Evolutionary conservation across 2,797 vertebrate species (phyloP).

Genomic region (Hippoglossus hippoglossus): DNA sequence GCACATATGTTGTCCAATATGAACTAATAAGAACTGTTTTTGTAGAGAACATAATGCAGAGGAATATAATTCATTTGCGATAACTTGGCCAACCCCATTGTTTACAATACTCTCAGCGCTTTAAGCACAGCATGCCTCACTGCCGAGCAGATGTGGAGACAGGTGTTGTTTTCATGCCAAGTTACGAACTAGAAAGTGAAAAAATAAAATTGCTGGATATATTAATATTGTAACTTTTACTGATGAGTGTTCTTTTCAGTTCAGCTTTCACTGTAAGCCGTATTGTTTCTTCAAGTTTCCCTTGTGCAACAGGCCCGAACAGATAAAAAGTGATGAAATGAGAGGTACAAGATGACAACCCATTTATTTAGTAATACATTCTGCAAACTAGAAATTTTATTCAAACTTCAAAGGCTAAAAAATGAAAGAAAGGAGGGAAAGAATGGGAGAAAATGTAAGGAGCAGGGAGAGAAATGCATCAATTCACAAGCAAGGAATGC

Average conservation of each 20-base stretch:
- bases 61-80: too few species aligned
- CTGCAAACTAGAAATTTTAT: conserved; percentile 90
- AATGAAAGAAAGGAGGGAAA: conserved; percentile 76
- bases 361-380: conserved; percentile 94
- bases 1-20: too few species aligned
- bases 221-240: too few species aligned
- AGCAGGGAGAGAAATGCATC: conserved; percentile 79
- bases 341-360: conserved; percentile 87
- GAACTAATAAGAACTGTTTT: too few species aligned
- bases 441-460: conserved; percentile 66
- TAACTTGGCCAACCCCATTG: too few species aligned
- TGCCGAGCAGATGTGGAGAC: too few species aligned
- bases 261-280: conserved; percentile 1
- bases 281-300: background rate
- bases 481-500: conserved; percentile 88
- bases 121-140: too few species aligned
- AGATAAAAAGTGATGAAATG: conserved; percentile 76
- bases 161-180: too few species aligned
- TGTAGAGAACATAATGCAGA: too few species aligned
- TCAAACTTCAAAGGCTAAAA: conserved; percentile 85
- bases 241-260: background rate
- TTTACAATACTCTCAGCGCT: too few species aligned
- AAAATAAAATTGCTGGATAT: too few species aligned
- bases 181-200: too few species aligned
- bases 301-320: conserved; percentile 39